Base-by-base conservation (phyloP, 2,113 vertebrate species). In the Steatornis caripensis region DNA sequence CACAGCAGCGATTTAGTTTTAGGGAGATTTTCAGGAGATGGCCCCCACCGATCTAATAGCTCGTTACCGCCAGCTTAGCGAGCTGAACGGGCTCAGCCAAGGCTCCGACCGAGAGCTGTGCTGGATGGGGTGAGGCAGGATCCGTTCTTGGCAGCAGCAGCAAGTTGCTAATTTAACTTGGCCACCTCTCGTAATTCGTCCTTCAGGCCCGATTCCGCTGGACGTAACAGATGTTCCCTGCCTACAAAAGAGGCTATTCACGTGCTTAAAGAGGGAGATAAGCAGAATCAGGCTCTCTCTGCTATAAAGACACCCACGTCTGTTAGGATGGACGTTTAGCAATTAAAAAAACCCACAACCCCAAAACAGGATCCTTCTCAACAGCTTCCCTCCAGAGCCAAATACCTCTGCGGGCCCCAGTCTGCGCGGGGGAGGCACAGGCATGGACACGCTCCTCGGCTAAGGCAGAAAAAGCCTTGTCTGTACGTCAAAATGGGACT, bases 201-300 rank as follows among this genome's bases (percentile, higher is more conserved):
- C 84, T 93, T 80, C 90, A 84, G 71, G 74, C 69, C 68, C 51
- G 41, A 89, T 34, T 74, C 84, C 62, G 55, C 39, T 12, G 64
- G 80, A 81, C 20, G 49, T 34, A 87, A 77, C 72, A 81, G 77
- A 89, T 81, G 65, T 84, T 81, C 72, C 65, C 90, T 84, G 87
- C 64, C 81, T 51, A 87, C 64, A 84, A 48, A 90, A 89, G 85
- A 80, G 78, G 46, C 30, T 65, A 46, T 43, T 90, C 80, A 41
- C 54, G 89, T 36, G 72, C 65, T 90, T 89, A 48, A 69, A 74
- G 79, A 74, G 1, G 5, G 64, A 48, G 68, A 72, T 72, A 80
- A 84, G 82, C 54, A 80, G 84, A 69, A 88, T 83, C 79, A 48
- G 89, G 75, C 91, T 64, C 36, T 60, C 37, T 90, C 62, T 79